Base-by-base conservation (phyloP, 2,888 invertebrate genomes). In the Lepidocyrtinus sp. region DNA sequence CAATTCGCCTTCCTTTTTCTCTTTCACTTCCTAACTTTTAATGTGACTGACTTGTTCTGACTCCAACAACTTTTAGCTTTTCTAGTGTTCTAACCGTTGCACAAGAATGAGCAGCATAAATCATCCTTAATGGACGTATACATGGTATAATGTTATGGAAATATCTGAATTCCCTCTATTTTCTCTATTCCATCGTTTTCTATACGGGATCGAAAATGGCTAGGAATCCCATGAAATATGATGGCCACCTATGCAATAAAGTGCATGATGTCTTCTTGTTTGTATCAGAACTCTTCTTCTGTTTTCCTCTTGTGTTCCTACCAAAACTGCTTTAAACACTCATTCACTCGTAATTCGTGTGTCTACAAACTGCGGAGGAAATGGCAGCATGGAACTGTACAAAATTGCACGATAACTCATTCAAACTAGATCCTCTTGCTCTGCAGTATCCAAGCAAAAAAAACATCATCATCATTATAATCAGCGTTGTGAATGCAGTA, bases 111-210 rank as follows among this genome's bases (percentile, higher is more conserved):
- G 80, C 72, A 81, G 82, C 79, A 84, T 85, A 84, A 84, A 85
- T 86, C 86, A 86, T 86, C 85, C 82, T 84, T 86, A 85, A 86
- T 86, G 86, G 84, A 83, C 50, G 15, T 50, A 50, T 50, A 50
- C 82, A 83, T 71, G 69, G 69, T 61, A 55, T 68, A 71, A 27
- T 46, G 5, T 50, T 50, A 2, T 1, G 17, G 5, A 2, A 50
- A 50, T n/a, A 36, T 5, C 15, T 7, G 50, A 12, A 17, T 50
- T 50, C 77, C 71, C 59, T 25, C 50, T 50, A 61, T 73, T 36
- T 50, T n/a, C 50, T 36, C 27, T 69, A 72, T 50, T 12, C 15
- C 50, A 50, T 50, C 50, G 17, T 12, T 50, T 50, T 17, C 50
- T 75, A 70, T 73, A 71, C 71, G 68, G 72, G 63, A 62, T 69